These are phyloP conservation scores for Dicrostonyx torquatus DNA, from an alignment of 2,797 vertebrate species.

Conservation along the genomic window DNA sequence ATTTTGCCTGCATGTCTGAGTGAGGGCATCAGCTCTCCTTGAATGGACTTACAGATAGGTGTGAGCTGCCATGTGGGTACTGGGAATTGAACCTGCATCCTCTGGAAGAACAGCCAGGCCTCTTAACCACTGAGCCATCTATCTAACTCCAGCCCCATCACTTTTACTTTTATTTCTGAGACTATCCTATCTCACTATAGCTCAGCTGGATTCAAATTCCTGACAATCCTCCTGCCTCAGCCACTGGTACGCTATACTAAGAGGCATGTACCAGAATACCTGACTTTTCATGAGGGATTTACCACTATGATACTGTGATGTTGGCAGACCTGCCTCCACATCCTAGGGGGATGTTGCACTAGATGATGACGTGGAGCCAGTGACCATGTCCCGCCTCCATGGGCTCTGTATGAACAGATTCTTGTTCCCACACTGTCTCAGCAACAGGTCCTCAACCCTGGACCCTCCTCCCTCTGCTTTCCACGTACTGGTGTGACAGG, in stretches of 20 bases:
- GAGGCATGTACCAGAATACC: background rate
- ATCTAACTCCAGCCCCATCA: too few species aligned
- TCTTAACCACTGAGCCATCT: background rate
- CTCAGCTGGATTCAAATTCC: background rate
- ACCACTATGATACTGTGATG: background rate
- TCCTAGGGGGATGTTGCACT: too few species aligned
- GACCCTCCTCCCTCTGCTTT: background rate
- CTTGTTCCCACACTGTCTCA: background rate
- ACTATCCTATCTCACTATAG: background rate
- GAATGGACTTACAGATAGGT: background rate
- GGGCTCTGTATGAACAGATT: background rate
- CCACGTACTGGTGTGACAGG: background rate
- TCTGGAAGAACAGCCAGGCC: background rate
- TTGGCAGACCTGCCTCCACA: background rate
- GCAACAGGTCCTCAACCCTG: background rate
- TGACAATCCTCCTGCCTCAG: background rate
- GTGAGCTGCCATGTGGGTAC: background rate
- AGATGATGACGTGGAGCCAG: background rate
- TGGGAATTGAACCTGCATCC: background rate
- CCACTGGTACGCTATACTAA: background rate
- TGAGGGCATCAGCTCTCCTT: background rate
- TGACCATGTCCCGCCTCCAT: background rate
- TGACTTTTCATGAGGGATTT: background rate
- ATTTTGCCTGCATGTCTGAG: background rate
- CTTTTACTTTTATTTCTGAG: background rate